A percentile compares a stretch with the other conserved stretches of the same genome.
Conservation (phyloP, 2,797 vertebrate genomes). For the Acomys russatus region DNA sequence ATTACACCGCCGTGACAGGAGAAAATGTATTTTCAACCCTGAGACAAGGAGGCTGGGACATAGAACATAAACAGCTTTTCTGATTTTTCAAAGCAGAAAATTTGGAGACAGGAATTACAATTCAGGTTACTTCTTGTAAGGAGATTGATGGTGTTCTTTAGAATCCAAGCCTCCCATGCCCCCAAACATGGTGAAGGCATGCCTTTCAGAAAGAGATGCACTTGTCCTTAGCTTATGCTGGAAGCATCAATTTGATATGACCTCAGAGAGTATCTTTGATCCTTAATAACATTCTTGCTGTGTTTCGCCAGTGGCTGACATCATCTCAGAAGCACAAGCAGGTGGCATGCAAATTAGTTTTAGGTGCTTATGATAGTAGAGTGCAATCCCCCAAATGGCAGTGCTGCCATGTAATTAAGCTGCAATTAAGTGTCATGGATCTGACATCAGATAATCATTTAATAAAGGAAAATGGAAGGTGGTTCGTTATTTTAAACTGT, state of each 20-base stretch:
- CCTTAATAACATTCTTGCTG: slow-evolving; percentile 56
- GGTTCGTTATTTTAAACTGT: slow-evolving; percentile 73
- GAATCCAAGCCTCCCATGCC: slow-evolving; percentile 6
- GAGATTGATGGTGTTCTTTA: slow-evolving; percentile 55
- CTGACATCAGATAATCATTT: slow-evolving; percentile 83
- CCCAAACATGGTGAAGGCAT: slow-evolving; percentile 47
- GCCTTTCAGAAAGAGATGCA: slow-evolving; percentile 36
- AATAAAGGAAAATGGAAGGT: slow-evolving; percentile 77
- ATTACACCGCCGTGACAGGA: slow-evolving; percentile 63
- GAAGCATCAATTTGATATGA: slow-evolving; percentile 27
- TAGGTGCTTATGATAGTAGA: slow-evolving; percentile 39
- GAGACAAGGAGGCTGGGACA: background rate
- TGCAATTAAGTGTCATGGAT: slow-evolving; percentile 59
- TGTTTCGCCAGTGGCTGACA: slow-evolving; percentile 39
- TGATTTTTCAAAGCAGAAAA: slow-evolving; percentile 53
- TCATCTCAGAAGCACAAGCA: slow-evolving; percentile 74
- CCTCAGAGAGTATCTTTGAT: slow-evolving; percentile 53
- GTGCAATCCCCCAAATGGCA: slow-evolving; percentile 66
- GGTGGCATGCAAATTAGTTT: slow-evolving; percentile 72
- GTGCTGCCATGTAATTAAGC: slow-evolving; percentile 71
- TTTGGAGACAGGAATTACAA: slow-evolving; percentile 69
- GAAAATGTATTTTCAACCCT: slow-evolving; percentile 29
- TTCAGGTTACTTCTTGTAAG: slow-evolving; percentile 56
- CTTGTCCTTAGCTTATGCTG: slow-evolving; percentile 40
- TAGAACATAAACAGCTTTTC: slow-evolving; percentile 66